Percentiles rank a stretch among this genome's conserved stretches.
These are phyloP conservation scores for Xyliphius kryptos DNA, from an alignment of 2,113 vertebrate genomes.

Conservation along the genomic window DNA sequence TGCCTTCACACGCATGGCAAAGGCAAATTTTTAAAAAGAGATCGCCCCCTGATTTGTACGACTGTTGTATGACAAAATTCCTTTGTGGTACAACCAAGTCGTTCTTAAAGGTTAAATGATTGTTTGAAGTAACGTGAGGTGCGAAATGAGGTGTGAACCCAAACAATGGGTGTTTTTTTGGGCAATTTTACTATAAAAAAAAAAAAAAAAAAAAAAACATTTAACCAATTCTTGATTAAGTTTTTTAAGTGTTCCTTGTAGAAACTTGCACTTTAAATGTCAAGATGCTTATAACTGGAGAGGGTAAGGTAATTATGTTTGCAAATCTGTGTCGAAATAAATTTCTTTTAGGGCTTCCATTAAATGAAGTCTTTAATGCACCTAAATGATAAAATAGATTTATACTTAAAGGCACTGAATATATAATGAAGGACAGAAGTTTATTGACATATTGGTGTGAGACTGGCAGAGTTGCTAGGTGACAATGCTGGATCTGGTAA, in stretches of 20 bases:
- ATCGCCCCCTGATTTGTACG: background rate
- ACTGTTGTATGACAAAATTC: slow-evolving; percentile 21
- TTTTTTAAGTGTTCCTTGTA: slow-evolving; percentile 14
- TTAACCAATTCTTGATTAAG: slow-evolving; percentile 5
- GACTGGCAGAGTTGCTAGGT: slow-evolving; percentile 36
- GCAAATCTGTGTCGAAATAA: slow-evolving; percentile 24
- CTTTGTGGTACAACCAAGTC: slow-evolving; percentile 34
- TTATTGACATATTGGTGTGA: slow-evolving; percentile 32
- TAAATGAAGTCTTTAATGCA: slow-evolving; percentile 19
- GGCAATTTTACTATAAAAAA: slow-evolving; percentile 9
- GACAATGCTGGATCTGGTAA: slow-evolving; percentile 36
- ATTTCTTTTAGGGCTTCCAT: slow-evolving; percentile 26
- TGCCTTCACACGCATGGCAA: slow-evolving; percentile 7
- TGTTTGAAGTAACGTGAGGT: slow-evolving; percentile 6
- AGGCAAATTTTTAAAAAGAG: background rate
- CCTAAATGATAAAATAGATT: slow-evolving; percentile 8
- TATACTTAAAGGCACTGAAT: too few species aligned
- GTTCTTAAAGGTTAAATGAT: slow-evolving; percentile 11
- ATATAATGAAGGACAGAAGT: slow-evolving; percentile 10
- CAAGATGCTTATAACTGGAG: slow-evolving; percentile 35
- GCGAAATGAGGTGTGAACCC: slow-evolving; percentile 7
- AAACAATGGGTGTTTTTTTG: slow-evolving; percentile 18
- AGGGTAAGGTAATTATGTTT: slow-evolving; percentile 23
- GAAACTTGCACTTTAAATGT: slow-evolving; percentile 39
- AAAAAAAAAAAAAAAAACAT: slow-evolving; percentile 13